Evolutionary conservation across 2,113 vertebrate species (phyloP), one percentile per base, ranked within the genome.

Genomic region (Spermophilus dauricus): DNA sequence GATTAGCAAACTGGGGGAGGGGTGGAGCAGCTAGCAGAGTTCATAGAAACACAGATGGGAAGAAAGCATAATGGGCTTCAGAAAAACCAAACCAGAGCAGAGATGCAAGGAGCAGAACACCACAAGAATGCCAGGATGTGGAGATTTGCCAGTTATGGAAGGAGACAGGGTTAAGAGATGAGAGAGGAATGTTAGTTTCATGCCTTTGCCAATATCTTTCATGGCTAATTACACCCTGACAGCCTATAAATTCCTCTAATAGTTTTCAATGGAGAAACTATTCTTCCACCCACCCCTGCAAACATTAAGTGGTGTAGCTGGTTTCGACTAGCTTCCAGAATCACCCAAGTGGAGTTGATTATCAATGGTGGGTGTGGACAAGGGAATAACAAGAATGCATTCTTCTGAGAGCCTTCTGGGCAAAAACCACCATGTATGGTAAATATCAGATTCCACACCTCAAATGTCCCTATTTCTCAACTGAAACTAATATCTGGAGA

Each of bases 181-280:
- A 91, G 76, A 88, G 45, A 94, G 61, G 97, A 97, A 96, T 85
- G 96, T 83, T 26, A n/a, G 65, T 24, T 69, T 7, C 53, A 1
- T 45, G 77, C 37, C 61, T 61, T 69, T 63, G 95, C 97, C 94
- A 97, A 37, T 84, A 77, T 53, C 81, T 63, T 84, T 67, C 87
- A 92, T 42, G 58, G 92, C 80, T 96, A 94, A 97, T 97, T 96
- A 96, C 90, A 85, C 87, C 78, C 97, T 75, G 89, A 92, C 90
- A 92, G 87, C 86, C 92, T 73, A 80, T 94, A 95, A 96, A 97
- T 96, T 97, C 97, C 95, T 97, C 80, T 82, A 94, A 95, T 84
- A 87, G 89, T 82, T 97, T 96, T 94, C 94, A 94, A 16, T 78
- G 92, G 77, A 81, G 73, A 93, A 97, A 92, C n/a, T 88, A 32